phyloP scores from a whole-genome alignment of 2,888 invertebrate species.

The Furcula furcula region DNA sequence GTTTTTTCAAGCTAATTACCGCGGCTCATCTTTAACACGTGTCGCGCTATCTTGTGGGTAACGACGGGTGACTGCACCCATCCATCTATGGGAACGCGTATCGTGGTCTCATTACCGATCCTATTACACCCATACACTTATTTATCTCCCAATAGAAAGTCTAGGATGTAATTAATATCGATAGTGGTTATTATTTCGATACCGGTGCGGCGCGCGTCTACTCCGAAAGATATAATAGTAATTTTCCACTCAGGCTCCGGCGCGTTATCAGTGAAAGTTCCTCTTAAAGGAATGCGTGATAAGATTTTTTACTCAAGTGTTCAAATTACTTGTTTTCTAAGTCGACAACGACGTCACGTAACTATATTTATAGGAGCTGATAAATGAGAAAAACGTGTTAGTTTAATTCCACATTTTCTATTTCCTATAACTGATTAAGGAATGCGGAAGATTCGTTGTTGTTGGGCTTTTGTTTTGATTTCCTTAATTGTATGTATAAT shows the following conservation, averaged over 20 bases:
- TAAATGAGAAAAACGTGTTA: slow-evolving; percentile 7
- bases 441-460: neutral
- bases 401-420: neutral
- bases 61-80: slow-evolving; percentile 47
- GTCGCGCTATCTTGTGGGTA: slow-evolving; percentile 30
- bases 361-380: slow-evolving; percentile 9
- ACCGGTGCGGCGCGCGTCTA: slow-evolving; percentile 40
- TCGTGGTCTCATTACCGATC: slow-evolving; percentile 38
- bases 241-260: slow-evolving; percentile 45
- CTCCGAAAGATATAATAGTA: slow-evolving; percentile 50
- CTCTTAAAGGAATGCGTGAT: slow-evolving; percentile 50
- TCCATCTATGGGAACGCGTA: slow-evolving; percentile 57
- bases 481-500: no score
- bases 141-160: slow-evolving; percentile 68
- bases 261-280: slow-evolving; percentile 72
- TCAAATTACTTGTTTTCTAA: slow-evolving; percentile 28
- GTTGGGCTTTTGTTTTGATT: neutral
- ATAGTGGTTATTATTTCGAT: slow-evolving; percentile 73
- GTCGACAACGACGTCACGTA: slow-evolving; percentile 20
- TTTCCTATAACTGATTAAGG: neutral
- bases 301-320: slow-evolving; percentile 27
- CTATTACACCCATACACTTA: slow-evolving; percentile 49
- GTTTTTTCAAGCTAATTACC: neutral
- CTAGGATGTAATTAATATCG: slow-evolving; percentile 74
- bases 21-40: slow-evolving; percentile 12